These are phyloP conservation scores for Typhlichthys eigenmanni DNA, from an alignment of 2,797 vertebrate species.

Conservation along the genomic window DNA sequence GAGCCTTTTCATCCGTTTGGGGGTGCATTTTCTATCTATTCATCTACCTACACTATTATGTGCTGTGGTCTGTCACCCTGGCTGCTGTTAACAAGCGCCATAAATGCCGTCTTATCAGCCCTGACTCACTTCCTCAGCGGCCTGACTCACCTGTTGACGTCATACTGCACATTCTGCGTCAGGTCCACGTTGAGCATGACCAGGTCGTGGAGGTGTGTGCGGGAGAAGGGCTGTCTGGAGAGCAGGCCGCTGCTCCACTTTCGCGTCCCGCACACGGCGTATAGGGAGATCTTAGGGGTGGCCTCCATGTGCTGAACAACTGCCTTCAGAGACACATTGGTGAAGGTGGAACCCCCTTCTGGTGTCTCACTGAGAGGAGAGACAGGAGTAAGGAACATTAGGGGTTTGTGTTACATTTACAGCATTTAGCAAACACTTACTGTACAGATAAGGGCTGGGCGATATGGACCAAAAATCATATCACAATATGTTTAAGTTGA, in stretches of 20 bases:
- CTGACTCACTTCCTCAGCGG: neutral
- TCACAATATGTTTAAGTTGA: too few relatives aligned
- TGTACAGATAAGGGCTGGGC: too few relatives aligned
- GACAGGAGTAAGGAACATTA: neutral
- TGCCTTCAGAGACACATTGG: conserved; percentile 89
- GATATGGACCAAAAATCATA: too few relatives aligned
- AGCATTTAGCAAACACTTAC: too few relatives aligned
- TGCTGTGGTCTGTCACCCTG: too few relatives aligned
- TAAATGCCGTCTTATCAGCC: too few relatives aligned
- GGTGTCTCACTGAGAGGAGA: conserved; percentile 70
- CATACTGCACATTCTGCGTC: conserved; percentile 97
- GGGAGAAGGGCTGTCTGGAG: conserved; percentile 80
- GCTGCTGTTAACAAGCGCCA: too few relatives aligned
- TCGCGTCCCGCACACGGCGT: conserved; percentile 88
- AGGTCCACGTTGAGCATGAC: conserved; percentile 94
- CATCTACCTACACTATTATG: too few relatives aligned
- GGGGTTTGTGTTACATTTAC: neutral
- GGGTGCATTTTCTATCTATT: too few relatives aligned
- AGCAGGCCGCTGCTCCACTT: conserved; percentile 89
- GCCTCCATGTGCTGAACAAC: conserved; percentile 93
- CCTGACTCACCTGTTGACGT: conserved; percentile 89
- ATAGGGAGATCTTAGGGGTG: conserved; percentile 91
- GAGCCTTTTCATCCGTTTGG: too few relatives aligned
- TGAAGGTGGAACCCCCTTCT: conserved; percentile 71
- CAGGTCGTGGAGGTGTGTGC: conserved; percentile 91